Evolutionary conservation across 2,797 vertebrate genomes (phyloP).

Genomic region (Todus mexicanus): DNA sequence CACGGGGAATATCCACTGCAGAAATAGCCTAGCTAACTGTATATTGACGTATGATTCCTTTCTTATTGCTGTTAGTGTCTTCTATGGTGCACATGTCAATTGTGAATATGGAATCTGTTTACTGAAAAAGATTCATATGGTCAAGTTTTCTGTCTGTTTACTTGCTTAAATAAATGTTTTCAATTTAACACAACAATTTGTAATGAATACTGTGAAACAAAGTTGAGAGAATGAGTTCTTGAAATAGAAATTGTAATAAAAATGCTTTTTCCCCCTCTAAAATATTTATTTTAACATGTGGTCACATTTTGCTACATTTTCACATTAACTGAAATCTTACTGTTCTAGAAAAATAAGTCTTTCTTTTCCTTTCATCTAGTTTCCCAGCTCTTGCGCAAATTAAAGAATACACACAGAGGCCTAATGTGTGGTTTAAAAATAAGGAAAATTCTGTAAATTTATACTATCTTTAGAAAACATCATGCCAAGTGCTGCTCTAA

Average conservation of each 20-base stretch:
- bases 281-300: slow-evolving; percentile 71
- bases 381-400: not conserved
- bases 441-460: slow-evolving; percentile 37
- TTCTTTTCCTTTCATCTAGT: not conserved
- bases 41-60: slow-evolving; percentile 20
- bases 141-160: slow-evolving; percentile 63
- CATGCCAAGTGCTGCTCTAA: not conserved
- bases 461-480: slow-evolving; percentile 39
- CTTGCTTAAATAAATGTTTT: slow-evolving; percentile 75
- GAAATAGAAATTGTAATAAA: slow-evolving; percentile 68
- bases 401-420: not conserved
- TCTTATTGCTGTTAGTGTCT: slow-evolving; percentile 18
- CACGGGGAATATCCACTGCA: not conserved
- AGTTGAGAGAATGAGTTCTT: slow-evolving; percentile 71
- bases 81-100: slow-evolving; percentile 38
- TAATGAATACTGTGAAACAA: slow-evolving; percentile 71
- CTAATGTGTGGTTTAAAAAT: slow-evolving; percentile 19
- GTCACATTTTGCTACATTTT: slow-evolving; percentile 65
- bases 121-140: slow-evolving; percentile 66
- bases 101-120: slow-evolving; percentile 67
- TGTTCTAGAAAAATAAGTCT: slow-evolving; percentile 52
- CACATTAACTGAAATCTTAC: slow-evolving; percentile 68
- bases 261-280: slow-evolving; percentile 46
- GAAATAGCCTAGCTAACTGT: slow-evolving; percentile 59
- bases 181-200: slow-evolving; percentile 74